Conservation (phyloP, 2,888 invertebrate species). For the Philereme vetulata region DNA sequence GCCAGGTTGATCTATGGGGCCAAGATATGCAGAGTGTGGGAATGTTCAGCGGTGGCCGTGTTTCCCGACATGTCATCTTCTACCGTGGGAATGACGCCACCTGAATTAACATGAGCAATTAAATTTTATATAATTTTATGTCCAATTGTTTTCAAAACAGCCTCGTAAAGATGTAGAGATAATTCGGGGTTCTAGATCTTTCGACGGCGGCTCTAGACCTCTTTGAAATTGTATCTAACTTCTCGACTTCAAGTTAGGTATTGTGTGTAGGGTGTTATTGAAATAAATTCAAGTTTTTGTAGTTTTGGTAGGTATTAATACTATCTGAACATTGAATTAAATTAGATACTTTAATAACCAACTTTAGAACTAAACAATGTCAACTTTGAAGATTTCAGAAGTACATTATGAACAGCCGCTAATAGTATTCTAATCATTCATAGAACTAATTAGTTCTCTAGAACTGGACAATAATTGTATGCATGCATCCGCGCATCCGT, state of each 20-base stretch:
- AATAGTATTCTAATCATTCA: constrained; percentile 36
- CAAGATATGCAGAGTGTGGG: constrained; percentile 83
- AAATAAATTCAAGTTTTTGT: no score
- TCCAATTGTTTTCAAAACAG: constrained; percentile 52
- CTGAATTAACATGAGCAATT: constrained; percentile 58
- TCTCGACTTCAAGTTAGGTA: not conserved
- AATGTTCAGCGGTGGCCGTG: constrained; percentile 63
- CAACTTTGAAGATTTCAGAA: no score
- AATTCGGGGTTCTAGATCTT: constrained; percentile 30
- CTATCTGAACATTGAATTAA: no score
- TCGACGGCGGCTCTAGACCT: constrained; percentile 23
- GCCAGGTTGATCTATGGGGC: constrained; percentile 79
- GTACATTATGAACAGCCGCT: not conserved
- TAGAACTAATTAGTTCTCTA: constrained; percentile 36
- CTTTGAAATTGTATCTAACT: constrained; percentile 2
- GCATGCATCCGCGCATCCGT: constrained; percentile 31
- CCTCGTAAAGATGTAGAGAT: constrained; percentile 36
- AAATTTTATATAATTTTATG: constrained; percentile 54
- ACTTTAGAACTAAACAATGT: no score
- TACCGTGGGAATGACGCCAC: constrained; percentile 66
- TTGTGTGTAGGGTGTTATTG: no score
- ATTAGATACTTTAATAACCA: no score
- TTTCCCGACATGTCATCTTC: constrained; percentile 79
- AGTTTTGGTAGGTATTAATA: no score
- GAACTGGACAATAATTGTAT: constrained; percentile 36